Conservation (phyloP, 2,113 vertebrate genomes). For the Anthoscopus minutus region DNA sequence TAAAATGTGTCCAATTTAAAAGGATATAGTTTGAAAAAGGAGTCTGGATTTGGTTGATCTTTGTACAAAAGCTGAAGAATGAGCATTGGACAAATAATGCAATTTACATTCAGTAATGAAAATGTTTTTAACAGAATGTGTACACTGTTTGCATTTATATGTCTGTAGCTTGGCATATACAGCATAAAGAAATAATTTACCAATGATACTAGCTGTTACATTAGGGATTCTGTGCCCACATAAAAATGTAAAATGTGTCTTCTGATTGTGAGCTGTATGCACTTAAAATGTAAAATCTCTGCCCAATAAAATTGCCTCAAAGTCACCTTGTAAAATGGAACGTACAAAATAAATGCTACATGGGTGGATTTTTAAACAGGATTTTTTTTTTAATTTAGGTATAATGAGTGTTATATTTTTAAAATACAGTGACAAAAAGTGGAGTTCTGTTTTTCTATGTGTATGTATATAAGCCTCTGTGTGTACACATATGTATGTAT, state of each 20-base stretch:
- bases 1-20: background rate
- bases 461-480: background rate
- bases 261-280: background rate
- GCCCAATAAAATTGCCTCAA: conserved; percentile 40
- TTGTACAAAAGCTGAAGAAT: conserved; percentile 3
- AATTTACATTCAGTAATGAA: conserved; percentile 58
- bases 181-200: conserved; percentile 34
- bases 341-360: background rate
- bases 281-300: conserved; percentile 37
- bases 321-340: conserved; percentile 25
- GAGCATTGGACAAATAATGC: background rate
- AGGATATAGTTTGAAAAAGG: background rate
- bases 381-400: background rate
- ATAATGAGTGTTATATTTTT: background rate
- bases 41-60: conserved; percentile 3
- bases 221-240: conserved; percentile 38
- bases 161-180: conserved; percentile 9
- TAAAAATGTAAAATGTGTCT: conserved; percentile 44
- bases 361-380: background rate
- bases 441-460: background rate
- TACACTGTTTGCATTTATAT: conserved; percentile 49
- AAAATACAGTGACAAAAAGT: background rate
- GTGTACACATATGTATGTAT: background rate
- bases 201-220: background rate
- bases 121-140: conserved; percentile 55